Conservation (phyloP, 2,797 vertebrate species). For the Pteropus rufus region DNA sequence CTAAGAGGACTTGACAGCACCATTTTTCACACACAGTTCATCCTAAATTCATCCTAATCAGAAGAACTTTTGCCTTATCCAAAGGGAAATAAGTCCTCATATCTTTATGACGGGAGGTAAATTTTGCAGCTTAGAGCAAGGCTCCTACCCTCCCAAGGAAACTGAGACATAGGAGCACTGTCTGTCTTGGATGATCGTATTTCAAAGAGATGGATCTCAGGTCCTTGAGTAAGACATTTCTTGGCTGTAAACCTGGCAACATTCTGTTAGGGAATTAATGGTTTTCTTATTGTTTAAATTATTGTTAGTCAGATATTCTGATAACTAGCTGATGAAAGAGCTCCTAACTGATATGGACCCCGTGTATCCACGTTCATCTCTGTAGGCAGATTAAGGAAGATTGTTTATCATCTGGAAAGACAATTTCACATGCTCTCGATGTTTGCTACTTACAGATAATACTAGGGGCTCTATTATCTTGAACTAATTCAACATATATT, state of each 20-base stretch:
- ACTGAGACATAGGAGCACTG: background rate
- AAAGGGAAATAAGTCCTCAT: background rate
- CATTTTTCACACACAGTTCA: background rate
- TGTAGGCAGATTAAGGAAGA: background rate
- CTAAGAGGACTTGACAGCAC: background rate
- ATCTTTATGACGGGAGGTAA: background rate
- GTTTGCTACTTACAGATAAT: background rate
- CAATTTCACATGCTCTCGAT: background rate
- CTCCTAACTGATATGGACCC: background rate
- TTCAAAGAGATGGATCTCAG: background rate
- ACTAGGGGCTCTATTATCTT: background rate
- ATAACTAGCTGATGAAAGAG: background rate
- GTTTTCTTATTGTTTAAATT: background rate
- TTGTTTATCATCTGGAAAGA: background rate
- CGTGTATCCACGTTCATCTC: background rate
- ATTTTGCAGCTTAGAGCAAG: background rate
- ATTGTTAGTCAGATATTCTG: background rate
- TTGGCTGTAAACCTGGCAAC: too few relatives aligned
- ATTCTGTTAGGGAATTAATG: background rate
- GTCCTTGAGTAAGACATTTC: too few relatives aligned
- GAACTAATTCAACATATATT: background rate
- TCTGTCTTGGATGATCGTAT: background rate
- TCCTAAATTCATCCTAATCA: background rate
- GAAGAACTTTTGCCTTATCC: background rate
- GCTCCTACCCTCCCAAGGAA: background rate